Base-by-base conservation (phyloP, 2,113 vertebrate genomes). In the Sceloporus undulatus region DNA sequence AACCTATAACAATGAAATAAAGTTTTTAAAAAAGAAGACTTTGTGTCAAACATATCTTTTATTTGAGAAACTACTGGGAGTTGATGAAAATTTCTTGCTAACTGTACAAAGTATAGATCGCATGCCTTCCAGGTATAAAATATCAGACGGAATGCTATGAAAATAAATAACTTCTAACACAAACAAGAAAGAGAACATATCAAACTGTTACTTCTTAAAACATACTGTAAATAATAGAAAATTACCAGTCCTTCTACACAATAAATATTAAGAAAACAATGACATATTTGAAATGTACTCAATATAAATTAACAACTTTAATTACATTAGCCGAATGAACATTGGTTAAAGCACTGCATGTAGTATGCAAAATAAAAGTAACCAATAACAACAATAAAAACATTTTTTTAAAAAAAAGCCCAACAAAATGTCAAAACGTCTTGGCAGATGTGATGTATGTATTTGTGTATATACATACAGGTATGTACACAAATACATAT, bases 211-310 rank as follows among this genome's bases (percentile, higher is more conserved):
- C 96, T 96, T 97, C 97, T 97, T 97, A 97, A 96, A 97, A 97
- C 97, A 97, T 95, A 97, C 94, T 94, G 97, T 96, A 97, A 97
- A 97, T 97, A 97, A 97, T 97, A 97, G 97, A 97, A 87, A 87
- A 86, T 86, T 97, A 97, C 96, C 97, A 97, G 96, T 97, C 96
- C 96, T 97, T 97, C 97, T 97, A 97, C 96, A 97, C 96, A 97
- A 97, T 97, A 97, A 97, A 97, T 97, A 97, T 97, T 97, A 97
- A 97, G 97, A 97, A 97, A 97, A 96, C 96, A 97, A 97, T 97
- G 97, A 97, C 97, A 97, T 97, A 96, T 95, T 97, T 97, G 97
- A 97, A 97, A 97, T 97, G 97, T 97, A 97, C 96, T 97, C 97
- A 34, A 96, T 97, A 97, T 97, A 97, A 97, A 97, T 97, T 97